Evolutionary conservation across 2,888 invertebrate species (phyloP), one percentile per base, ranked within the genome.

Genomic region (Laspeyria flexula): DNA sequence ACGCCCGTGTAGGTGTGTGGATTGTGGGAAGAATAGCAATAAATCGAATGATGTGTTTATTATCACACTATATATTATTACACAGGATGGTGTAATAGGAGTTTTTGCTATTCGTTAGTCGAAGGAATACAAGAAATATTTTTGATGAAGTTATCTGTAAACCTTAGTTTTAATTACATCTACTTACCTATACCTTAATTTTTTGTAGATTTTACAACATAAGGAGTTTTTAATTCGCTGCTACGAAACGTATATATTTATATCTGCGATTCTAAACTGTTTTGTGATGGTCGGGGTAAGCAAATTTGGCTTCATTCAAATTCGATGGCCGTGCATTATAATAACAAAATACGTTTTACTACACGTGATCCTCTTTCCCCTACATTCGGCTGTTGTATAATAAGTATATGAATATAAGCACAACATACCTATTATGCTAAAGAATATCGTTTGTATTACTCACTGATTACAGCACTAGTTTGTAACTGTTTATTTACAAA

Each of bases 221-320:
- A 1, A 25, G 7, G 25, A 25, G 18, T 4, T n/a, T 34, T 34
- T 18, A 31, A 31, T 13, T 31, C 16, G 23, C 10, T 4, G 13
- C 1, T 21, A n/a, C 12, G n/a, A 15, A 25, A 31, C 13, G 15
- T 13, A 45, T 3, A 45, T 39, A 33, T n/a, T 12, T 43, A 33
- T 13, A 43, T 52, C 18, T 39, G 30, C 29, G 39, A 45, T 15
- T 5, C 12, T 31, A 37, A 52, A 42, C 35, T 5, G 23, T 55
- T 49, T 13, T 39, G 4, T 1, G 45, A 47, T 41, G 13, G 29
- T 27, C 39, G 35, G 41, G 49, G 56, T 55, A 43, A 47, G 60
- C 57, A 57, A 55, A 58, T 63, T 50, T 49, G 29, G 35, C 44
- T 60, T 55, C 57, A 66, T 66, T 63, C 35, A 50, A 55, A 63